A percentile compares a stretch with the other conserved stretches of the same genome.
These are phyloP conservation scores for Tenualosa thibaudeaui DNA, from an alignment of 2,797 vertebrate genomes.

Conservation along the genomic window DNA sequence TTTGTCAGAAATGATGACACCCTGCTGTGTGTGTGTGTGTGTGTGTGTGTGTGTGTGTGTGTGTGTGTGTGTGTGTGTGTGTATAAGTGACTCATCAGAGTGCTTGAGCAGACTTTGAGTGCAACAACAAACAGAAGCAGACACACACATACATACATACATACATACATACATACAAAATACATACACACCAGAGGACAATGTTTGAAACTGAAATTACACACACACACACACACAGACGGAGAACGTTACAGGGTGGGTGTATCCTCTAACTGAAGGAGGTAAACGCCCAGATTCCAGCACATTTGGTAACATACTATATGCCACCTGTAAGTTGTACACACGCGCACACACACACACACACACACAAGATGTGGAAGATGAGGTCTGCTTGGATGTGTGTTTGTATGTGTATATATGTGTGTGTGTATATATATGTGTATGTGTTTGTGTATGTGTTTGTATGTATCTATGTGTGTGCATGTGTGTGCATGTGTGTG, in stretches of 20 bases:
- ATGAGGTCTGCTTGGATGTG: too few relatives aligned
- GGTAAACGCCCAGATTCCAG: background rate
- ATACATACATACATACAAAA: constrained; percentile 24
- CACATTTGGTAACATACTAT: background rate
- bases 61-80: constrained; percentile 30
- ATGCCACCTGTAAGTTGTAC: too few relatives aligned
- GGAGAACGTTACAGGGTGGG: background rate
- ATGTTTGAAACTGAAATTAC: too few relatives aligned
- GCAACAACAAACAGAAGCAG: background rate
- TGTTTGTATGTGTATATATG: too few relatives aligned
- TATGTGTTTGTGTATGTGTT: too few relatives aligned
- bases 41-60: constrained; percentile 36
- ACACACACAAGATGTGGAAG: too few relatives aligned
- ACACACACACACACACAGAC: constrained; percentile 15
- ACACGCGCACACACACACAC: too few relatives aligned
- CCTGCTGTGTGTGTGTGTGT: constrained; percentile 33
- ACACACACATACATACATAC: constrained; percentile 18
- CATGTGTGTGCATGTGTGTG: too few relatives aligned
- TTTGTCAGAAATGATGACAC: constrained; percentile 77
- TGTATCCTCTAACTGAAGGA: background rate
- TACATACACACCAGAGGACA: constrained; percentile 1
- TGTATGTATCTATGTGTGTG: too few relatives aligned
- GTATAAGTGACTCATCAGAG: background rate
- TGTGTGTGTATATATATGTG: too few relatives aligned
- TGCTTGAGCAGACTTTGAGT: background rate